phyloP scores from a whole-genome alignment of 35 echinoderm and acorn worm species.

The Apostichopus parvimensis region DNA sequence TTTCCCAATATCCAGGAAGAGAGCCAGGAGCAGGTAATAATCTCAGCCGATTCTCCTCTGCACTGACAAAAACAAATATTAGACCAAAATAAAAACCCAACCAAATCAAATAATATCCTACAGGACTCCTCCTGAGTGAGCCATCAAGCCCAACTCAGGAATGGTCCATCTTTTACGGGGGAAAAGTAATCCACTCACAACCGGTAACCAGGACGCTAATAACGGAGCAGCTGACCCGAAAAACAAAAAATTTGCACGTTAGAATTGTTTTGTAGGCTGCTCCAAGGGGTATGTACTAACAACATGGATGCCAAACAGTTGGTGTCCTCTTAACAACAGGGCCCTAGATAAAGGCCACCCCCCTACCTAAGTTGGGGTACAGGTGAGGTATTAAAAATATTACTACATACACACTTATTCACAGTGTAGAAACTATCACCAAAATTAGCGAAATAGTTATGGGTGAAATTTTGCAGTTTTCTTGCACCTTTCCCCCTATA shows the following conservation, averaged over 20 bases:
- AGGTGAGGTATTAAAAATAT: neutral
- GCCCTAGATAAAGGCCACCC: neutral
- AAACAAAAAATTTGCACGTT: neutral
- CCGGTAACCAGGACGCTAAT: neutral
- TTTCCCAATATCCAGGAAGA: constrained; percentile 76
- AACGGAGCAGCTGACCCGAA: neutral
- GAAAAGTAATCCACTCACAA: neutral
- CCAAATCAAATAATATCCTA: neutral
- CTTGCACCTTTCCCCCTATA: neutral
- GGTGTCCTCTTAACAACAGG: neutral
- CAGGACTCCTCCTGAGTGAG: neutral
- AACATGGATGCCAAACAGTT: neutral
- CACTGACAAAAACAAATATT: no score
- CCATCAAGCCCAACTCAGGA: neutral
- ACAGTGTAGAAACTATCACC: neutral
- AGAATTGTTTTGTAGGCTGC: neutral
- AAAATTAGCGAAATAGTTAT: neutral
- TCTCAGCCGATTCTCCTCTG: no score
- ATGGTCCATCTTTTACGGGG: neutral
- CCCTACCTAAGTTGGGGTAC: neutral
- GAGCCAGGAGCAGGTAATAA: constrained; percentile 66
- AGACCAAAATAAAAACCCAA: no score
- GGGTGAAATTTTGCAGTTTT: neutral
- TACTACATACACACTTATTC: neutral
- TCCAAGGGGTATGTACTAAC: constrained; percentile 34